phyloP scores from a whole-genome alignment of 1,140 invertebrate genomes.

The Lepidurus arcticus region DNA sequence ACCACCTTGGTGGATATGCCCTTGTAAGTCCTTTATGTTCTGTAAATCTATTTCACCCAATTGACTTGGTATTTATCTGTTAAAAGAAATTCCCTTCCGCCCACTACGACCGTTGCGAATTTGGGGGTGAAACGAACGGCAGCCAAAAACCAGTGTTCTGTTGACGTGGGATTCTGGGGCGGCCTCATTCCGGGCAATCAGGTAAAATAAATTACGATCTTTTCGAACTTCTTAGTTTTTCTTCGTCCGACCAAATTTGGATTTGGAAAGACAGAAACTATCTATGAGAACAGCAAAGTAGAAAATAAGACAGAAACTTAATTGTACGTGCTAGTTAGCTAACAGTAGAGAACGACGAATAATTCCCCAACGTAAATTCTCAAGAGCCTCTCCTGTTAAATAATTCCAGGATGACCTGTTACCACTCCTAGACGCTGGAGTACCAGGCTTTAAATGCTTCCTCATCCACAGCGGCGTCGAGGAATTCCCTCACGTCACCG shows the following conservation, averaged over 20 bases:
- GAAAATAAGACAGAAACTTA: no score
- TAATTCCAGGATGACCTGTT: constrained; percentile 52
- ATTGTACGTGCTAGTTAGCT: not conserved
- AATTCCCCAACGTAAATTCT: not conserved
- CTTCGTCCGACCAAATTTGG: no score
- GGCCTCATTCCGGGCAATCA: constrained; percentile 60
- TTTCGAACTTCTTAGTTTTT: no score
- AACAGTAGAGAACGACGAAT: not conserved
- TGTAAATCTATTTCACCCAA: not conserved
- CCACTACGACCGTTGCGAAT: constrained; percentile 58
- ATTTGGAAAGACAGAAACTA: not conserved
- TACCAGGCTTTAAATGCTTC: constrained; percentile 68
- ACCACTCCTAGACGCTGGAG: constrained; percentile 56
- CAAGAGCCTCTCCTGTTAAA: not conserved
- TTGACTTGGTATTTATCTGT: constrained; percentile 32
- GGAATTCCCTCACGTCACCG: constrained; percentile 57
- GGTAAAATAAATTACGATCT: constrained; percentile 40
- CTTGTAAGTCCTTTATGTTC: constrained; percentile 49
- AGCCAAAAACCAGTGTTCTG: constrained; percentile 55
- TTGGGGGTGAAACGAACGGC: constrained; percentile 54
- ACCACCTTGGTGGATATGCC: constrained; percentile 70
- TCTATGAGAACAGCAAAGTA: not conserved
- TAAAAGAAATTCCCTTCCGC: constrained; percentile 61
- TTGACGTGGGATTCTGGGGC: constrained; percentile 71
- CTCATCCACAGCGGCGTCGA: constrained; percentile 60